Evolutionary conservation across 2,113 vertebrate species (phyloP).

Genomic region (Nothobranchius furzeri): DNA sequence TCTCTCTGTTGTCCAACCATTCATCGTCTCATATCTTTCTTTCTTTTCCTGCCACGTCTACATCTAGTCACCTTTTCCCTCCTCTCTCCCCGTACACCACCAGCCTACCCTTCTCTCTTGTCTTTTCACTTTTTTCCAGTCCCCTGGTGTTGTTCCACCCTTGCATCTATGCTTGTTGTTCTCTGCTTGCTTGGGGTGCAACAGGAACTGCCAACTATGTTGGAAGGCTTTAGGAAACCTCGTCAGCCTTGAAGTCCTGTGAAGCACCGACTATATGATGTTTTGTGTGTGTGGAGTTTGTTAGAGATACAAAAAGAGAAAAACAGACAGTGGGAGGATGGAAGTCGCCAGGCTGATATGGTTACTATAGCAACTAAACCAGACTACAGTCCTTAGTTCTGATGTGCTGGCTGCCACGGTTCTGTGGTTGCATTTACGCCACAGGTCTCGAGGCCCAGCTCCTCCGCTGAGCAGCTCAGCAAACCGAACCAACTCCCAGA

Average conservation of each 20-base stretch:
- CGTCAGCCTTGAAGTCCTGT: slow-evolving; percentile 37
- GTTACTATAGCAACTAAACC: slow-evolving; percentile 61
- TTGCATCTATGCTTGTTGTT: slow-evolving; percentile 20
- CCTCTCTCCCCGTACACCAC: neutral
- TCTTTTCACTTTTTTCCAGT: slow-evolving; percentile 14
- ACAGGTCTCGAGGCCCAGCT: slow-evolving; percentile 25
- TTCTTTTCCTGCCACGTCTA: slow-evolving; percentile 5
- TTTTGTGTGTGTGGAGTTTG: slow-evolving; percentile 18
- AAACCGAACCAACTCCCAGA: slow-evolving; percentile 21
- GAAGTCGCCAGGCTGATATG: slow-evolving; percentile 33
- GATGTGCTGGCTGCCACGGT: slow-evolving; percentile 35
- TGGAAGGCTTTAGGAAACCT: slow-evolving; percentile 47
- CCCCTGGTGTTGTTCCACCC: slow-evolving; percentile 3
- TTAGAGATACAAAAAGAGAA: slow-evolving; percentile 14
- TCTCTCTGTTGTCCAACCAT: slow-evolving; percentile 5
- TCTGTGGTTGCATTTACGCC: slow-evolving; percentile 28
- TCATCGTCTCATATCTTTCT: neutral
- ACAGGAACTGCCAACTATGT: slow-evolving; percentile 25
- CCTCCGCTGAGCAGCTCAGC: slow-evolving; percentile 21
- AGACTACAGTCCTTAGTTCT: slow-evolving; percentile 44
- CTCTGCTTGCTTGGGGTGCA: slow-evolving; percentile 28
- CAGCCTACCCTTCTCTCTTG: slow-evolving; percentile 19
- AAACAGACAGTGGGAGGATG: slow-evolving; percentile 5
- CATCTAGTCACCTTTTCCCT: slow-evolving; percentile 4
- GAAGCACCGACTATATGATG: slow-evolving; percentile 38